Base-by-base conservation (phyloP, 2,797 vertebrate genomes). In the Coregonus ussuriensis region DNA sequence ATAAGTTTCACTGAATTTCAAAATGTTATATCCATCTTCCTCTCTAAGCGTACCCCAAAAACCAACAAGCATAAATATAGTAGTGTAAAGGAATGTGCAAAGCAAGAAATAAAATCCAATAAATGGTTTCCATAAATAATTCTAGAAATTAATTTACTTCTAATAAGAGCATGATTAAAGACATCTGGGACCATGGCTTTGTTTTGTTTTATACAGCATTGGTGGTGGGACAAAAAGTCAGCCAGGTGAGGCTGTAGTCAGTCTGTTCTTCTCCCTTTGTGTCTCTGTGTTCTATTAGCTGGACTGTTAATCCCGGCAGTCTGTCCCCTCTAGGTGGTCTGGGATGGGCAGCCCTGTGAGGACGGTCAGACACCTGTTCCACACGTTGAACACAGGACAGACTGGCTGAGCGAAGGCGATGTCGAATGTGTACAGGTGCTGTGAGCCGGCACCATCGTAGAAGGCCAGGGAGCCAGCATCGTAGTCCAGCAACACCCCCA, bases 341-440 rank as follows among this genome's bases (percentile, higher is more conserved):
- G 98, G 98, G 88, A 99, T 98, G 56, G 98, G 98, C 84, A 99
- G 96, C 54, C 98, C 98, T 0, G 96, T 99, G 89, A 99, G 96
- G 88, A 99, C 93, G 37, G 97, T 99, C 88, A 99, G 88, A 86
- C 97, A 98, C 87, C 97, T 96, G 91, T 99, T 99, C 98, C 98
- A 99, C 86, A 99, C 95, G 0, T 97, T 99, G 86, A 99, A 99
- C 0, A 98, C 98, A 1, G 98, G 97, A 83, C 97, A 99, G 79
- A 99, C 96, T 0, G 98, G 97, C 90, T 99, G 97, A 33, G 95
- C 93, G 81, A 99, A 99, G 0, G 95, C 90, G 78, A 99, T 94
- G 87, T 98, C 96, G 79, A 97, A 99, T 0, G 97, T 98, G 84
- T 99, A 94, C 87, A 99, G 95, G 88, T 98, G 97, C 88, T 98